A percentile compares a stretch with the other conserved stretches of the same genome.
phyloP scores from a whole-genome alignment of 35 echinoderm and acorn worm species.

The Ophiothrix spiculata region DNA sequence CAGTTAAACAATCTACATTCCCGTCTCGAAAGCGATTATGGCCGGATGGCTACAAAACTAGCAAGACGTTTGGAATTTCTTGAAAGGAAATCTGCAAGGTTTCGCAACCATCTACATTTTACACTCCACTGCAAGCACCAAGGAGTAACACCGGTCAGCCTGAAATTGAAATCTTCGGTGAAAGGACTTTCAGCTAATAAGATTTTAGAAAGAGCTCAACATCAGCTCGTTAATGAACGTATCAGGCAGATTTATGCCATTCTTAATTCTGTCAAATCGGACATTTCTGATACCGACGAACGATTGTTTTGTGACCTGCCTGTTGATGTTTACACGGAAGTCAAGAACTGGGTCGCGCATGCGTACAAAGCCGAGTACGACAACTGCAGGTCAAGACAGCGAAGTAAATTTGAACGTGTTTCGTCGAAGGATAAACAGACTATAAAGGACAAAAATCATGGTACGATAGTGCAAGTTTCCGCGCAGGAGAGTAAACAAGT shows the following conservation, averaged over 20 bases:
- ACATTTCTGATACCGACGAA: background rate
- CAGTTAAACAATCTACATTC: background rate
- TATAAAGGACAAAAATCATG: background rate
- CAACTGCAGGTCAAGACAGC: background rate
- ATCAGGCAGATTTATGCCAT: background rate
- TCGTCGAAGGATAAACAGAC: background rate
- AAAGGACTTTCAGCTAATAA: background rate
- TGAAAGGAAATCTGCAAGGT: background rate
- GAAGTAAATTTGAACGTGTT: background rate
- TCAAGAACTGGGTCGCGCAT: constrained; percentile 8
- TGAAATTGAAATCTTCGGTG: background rate
- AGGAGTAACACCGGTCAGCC: background rate
- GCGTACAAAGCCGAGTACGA: background rate
- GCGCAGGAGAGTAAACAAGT: background rate
- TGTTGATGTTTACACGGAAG: background rate
- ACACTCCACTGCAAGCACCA: background rate
- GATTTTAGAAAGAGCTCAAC: constrained; percentile 7
- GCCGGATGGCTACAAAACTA: background rate
- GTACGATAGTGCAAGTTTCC: background rate
- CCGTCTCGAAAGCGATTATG: background rate
- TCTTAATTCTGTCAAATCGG: background rate
- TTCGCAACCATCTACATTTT: background rate
- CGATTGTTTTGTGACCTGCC: background rate
- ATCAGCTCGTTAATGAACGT: background rate
- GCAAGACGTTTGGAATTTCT: background rate